Conservation (phyloP, 92 coral and sea anemone genomes). For the Siderastrea siderea region DNA sequence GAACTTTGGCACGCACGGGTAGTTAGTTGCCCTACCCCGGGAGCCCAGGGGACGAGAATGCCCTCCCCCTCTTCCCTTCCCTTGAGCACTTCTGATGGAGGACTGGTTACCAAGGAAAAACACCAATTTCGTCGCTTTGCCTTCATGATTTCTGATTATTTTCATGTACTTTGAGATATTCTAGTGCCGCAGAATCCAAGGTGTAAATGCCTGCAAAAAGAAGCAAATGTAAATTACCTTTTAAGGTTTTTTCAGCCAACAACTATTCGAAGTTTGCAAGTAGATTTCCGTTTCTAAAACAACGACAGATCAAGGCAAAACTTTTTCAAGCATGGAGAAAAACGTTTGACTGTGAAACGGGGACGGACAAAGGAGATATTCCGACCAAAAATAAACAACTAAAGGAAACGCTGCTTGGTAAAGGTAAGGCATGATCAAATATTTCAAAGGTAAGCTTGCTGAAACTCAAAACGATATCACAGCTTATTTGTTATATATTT, state of each 20-base stretch:
- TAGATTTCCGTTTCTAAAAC: constrained; percentile 85
- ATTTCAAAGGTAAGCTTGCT: too few species aligned
- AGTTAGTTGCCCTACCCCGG: too few species aligned
- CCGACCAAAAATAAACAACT: neutral
- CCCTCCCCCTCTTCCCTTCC: too few species aligned
- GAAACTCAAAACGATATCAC: too few species aligned
- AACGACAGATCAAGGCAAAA: constrained; percentile 85
- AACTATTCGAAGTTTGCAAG: constrained; percentile 73
- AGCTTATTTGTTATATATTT: too few species aligned
- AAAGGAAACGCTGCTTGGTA: neutral
- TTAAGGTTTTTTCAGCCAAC: constrained; percentile 70
- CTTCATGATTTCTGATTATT: neutral
- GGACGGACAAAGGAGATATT: neutral
- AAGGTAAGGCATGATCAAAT: constrained; percentile 7
- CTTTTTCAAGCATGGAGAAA: constrained; percentile 80
- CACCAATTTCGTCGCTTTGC: too few species aligned
- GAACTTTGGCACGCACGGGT: too few species aligned
- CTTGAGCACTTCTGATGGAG: neutral
- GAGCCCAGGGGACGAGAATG: too few species aligned
- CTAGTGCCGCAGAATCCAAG: neutral
- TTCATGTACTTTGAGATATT: constrained; percentile 4
- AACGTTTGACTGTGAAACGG: neutral
- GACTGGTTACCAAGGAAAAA: constrained; percentile 31
- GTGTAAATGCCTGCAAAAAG: constrained; percentile 26
- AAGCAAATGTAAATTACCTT: constrained; percentile 37